Percentiles rank a stretch among this genome's conserved stretches.
phyloP scores from a whole-genome alignment of 2,113 vertebrate species.

The Pomatostomus ruficeps region DNA sequence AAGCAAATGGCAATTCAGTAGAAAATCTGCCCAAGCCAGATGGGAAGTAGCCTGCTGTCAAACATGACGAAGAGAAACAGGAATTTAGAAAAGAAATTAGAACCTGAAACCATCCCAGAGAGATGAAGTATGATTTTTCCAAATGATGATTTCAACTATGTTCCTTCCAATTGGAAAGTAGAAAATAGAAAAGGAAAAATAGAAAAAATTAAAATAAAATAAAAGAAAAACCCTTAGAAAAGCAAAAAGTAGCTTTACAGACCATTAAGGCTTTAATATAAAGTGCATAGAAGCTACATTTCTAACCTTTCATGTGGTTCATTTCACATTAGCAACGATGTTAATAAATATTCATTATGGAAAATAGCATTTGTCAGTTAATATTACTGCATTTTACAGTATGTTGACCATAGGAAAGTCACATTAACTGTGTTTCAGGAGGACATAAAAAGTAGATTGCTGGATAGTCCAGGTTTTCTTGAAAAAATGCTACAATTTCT shows the following conservation, averaged over 20 bases:
- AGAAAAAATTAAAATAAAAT: background rate
- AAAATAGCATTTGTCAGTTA: background rate
- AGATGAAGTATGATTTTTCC: background rate
- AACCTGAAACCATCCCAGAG: background rate
- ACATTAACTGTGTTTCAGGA: background rate
- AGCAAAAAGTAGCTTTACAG: background rate
- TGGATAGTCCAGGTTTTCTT: background rate
- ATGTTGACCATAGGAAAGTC: background rate
- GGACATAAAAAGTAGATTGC: background rate
- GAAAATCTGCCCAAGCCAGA: background rate
- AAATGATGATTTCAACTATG: background rate
- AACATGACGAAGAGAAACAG: background rate
- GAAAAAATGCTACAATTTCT: background rate
- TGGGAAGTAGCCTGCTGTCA: background rate
- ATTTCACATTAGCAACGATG: background rate
- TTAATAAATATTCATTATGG: background rate
- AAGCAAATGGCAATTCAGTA: background rate
- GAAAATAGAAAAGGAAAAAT: background rate
- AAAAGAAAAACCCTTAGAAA: accelerated
- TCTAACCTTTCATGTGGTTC: background rate
- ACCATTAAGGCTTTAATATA: background rate
- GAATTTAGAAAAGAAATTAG: background rate
- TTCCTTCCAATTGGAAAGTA: background rate
- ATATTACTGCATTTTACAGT: background rate
- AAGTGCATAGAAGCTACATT: background rate